Percentiles rank a stretch among this genome's conserved stretches.
Evolutionary conservation across 2,113 vertebrate species (phyloP).

Genomic region (Corydoras sp.): DNA sequence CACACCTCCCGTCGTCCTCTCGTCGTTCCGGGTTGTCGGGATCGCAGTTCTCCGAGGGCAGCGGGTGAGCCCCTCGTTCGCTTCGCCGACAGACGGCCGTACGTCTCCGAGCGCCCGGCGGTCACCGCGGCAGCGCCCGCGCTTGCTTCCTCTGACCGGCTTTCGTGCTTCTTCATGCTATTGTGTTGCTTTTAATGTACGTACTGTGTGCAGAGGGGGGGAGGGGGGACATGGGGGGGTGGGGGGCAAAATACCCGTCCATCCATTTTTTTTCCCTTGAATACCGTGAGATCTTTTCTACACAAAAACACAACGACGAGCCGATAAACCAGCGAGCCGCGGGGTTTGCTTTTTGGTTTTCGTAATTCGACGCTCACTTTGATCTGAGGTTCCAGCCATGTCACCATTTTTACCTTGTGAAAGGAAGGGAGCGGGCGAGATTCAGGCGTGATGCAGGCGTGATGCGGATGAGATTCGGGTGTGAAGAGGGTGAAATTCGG

Average conservation of each 20-base stretch:
- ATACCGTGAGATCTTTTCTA: background rate
- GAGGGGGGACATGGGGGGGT: too few relatives aligned
- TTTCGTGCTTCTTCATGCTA: conserved; percentile 38
- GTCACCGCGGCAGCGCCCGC: background rate
- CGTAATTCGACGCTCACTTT: too few relatives aligned
- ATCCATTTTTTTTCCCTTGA: conserved; percentile 30
- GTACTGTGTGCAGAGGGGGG: conserved; percentile 6
- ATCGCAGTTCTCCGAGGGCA: background rate
- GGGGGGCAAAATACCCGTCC: conserved; percentile 23
- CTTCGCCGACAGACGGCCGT: conserved; percentile 36
- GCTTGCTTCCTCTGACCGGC: conserved; percentile 36
- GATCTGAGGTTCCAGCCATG: too few relatives aligned
- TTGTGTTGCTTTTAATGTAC: conserved; percentile 47
- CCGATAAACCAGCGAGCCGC: too few relatives aligned
- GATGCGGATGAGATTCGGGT: too few relatives aligned
- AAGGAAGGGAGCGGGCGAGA: too few relatives aligned
- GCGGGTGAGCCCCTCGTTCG: conserved; percentile 34
- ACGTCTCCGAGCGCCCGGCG: conserved; percentile 31
- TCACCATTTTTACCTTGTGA: too few relatives aligned
- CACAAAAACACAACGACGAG: too few relatives aligned
- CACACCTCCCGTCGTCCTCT: background rate
- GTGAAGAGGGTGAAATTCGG: too few relatives aligned
- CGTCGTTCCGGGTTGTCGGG: background rate
- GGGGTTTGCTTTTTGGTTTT: too few relatives aligned
- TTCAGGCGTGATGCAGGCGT: too few relatives aligned